Conservation (phyloP, 2,888 invertebrate genomes). For the Tethea ocularis region DNA sequence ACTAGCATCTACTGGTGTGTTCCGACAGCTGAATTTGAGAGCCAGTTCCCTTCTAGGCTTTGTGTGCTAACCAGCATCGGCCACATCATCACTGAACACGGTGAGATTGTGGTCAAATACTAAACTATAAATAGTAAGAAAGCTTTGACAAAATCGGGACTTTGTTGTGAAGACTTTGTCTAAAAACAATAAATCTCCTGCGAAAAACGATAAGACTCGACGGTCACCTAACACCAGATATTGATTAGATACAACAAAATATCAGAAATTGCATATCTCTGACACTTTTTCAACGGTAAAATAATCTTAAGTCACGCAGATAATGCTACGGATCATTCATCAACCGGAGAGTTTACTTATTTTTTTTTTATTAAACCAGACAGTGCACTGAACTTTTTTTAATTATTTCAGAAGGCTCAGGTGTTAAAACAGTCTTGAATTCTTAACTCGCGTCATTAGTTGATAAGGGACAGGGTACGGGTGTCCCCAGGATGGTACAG, state of each 20-base stretch:
- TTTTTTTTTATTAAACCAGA: conserved; percentile 19
- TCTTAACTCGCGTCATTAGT: conserved; percentile 68
- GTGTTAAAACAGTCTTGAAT: conserved; percentile 56
- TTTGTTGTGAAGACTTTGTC: no score
- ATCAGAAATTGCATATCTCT: not conserved
- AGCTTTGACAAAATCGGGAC: no score
- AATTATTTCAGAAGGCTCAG: conserved; percentile 54
- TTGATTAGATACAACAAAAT: not conserved
- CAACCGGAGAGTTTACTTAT: conserved; percentile 13
- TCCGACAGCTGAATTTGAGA: no score
- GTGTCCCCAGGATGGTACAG: conserved; percentile 9
- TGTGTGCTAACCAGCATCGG: no score
- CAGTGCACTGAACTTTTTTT: conserved; percentile 23
- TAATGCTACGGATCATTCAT: not conserved
- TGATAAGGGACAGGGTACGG: conserved; percentile 59
- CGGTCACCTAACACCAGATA: not conserved
- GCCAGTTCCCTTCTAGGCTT: no score
- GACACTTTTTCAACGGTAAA: no score
- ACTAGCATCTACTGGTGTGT: no score
- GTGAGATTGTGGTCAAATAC: no score
- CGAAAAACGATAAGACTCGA: no score
- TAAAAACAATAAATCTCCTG: no score
- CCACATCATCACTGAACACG: no score
- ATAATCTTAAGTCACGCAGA: not conserved
- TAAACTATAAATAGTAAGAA: no score